Evolutionary conservation across 2,888 invertebrate species (phyloP), one percentile per base, ranked within the genome.

Genomic region (Tetragonula carbonaria): DNA sequence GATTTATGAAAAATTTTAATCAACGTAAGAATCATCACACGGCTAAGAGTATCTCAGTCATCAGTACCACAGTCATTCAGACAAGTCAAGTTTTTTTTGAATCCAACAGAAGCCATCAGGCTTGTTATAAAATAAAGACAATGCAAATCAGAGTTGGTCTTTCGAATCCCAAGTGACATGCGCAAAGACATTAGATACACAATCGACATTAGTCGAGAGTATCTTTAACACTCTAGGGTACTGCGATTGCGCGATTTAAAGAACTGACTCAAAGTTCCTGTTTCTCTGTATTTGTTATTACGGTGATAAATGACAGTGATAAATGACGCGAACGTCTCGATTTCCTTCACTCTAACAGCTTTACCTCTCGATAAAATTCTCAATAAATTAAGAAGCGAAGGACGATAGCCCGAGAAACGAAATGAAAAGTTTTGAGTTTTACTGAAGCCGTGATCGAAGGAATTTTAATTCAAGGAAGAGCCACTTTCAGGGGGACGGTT

Each of bases 401-500:
- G 62, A 62, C 16, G 28, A 62, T 28, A 62, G 16, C 3, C 0
- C 3, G 0, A 4, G 16, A 18, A 16, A 18, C 16, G 33, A 38
- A 11, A 65, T 2, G 18, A 33, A 65, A 33, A 21, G 21, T 18
- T 65, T 6, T 4, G 68, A 51, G 51, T 18, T 51, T 16, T 23
- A 51, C 51, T 65, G 4, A 45, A n/a, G 4, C 23, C 16, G 18
- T 21, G 38, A 33, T 65, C 65, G 33, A 65, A 65, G 65, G 13
- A 33, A 33, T 65, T 65, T 33, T 28, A 33, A 65, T 65, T 33
- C 16, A n/a, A 74, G 55, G 23, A 38, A 18, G 45, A 21, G 4
- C 28, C 18, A 59, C 13, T 65, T 70, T 6, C 70, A 51, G 55
- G 0, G 21, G 23, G 45, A 45, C 81, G 23, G 66, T 75, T 67